Evolutionary conservation across 2,113 vertebrate genomes (phyloP), one percentile per base, ranked within the genome.

Genomic region (Rhea pennata): DNA sequence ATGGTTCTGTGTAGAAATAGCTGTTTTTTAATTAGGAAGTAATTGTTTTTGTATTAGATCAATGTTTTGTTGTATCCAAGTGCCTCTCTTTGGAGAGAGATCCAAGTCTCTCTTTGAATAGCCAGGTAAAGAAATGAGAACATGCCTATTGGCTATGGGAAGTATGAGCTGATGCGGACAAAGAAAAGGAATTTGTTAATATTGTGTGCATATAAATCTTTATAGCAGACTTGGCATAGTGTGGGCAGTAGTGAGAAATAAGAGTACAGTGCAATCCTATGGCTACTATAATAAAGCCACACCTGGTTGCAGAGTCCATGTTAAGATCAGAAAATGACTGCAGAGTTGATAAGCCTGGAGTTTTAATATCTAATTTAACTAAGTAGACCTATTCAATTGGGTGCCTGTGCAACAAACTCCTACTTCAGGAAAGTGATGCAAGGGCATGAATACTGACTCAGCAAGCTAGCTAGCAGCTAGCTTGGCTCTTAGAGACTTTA

Each of bases 101-200:
- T 36, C 36, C 36, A 36, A 36, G 36, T 36, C 36, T 36, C 36
- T 36, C 36, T 36, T 73, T 76, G 39, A 85, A 8, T 23, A 61
- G 50, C 24, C n/a, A 20, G 46, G 44, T 66, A 40, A 88, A 91
- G 42, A 88, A 61, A 27, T n/a, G 29, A 77, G 40, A 70, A 48
- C 0, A 0, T 76, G 36, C 10, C 61, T 70, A 4, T 29, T 85
- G 5, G 4, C 39, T 84, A 4, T 15, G 15, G n/a, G 44, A 82
- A 44, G 27, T 44, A 24, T 0, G 21, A 83, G 19, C 1, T 1
- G 24, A 29, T 83, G 26, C 0, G 1, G 26, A 10, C 33, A n/a
- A 89, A 87, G 22, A 40, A 26, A 87, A 77, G 14, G 44, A 65
- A 66, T 76, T 93, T 70, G 9, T 80, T 72, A 42, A 29, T 90